These are phyloP conservation scores for Lithophane leautieri DNA, from an alignment of 2,888 invertebrate species.

Conservation along the genomic window DNA sequence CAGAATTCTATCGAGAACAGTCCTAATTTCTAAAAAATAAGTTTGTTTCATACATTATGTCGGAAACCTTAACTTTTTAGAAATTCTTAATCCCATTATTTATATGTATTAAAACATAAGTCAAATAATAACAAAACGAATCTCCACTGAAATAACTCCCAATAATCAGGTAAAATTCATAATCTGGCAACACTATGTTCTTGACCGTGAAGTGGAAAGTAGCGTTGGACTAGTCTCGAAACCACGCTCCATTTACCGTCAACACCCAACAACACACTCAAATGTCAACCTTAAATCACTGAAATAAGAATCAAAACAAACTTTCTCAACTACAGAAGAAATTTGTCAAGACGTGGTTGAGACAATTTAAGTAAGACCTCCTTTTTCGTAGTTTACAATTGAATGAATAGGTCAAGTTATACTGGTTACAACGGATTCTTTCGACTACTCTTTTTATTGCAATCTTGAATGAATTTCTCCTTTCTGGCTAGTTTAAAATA, in stretches of 20 bases:
- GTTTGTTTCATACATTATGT: neutral
- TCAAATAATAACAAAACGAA: too few species aligned
- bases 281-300: slow-evolving; percentile 66
- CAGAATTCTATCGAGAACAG: too few species aligned
- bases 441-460: slow-evolving; percentile 69
- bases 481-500: slow-evolving; percentile 39
- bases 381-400: neutral
- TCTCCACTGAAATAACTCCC: slow-evolving; percentile 40
- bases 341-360: slow-evolving; percentile 23
- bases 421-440: slow-evolving; percentile 65
- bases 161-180: slow-evolving; percentile 53
- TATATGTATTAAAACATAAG: too few species aligned
- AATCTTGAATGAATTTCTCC: slow-evolving; percentile 67
- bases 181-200: slow-evolving; percentile 80
- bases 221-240: slow-evolving; percentile 75
- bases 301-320: slow-evolving; percentile 24
- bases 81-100: neutral
- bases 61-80: neutral
- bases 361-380: slow-evolving; percentile 65
- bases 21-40: too few species aligned
- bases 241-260: slow-evolving; percentile 60
- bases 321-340: slow-evolving; percentile 20
- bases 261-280: slow-evolving; percentile 12
- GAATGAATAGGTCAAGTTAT: slow-evolving; percentile 58
- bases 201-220: slow-evolving; percentile 89